A percentile compares a stretch with the other conserved stretches of the same genome.
phyloP scores from a whole-genome alignment of 30 jellyfish, hydroid and myxozoan species.

The Turritopsis dohrnii region DNA sequence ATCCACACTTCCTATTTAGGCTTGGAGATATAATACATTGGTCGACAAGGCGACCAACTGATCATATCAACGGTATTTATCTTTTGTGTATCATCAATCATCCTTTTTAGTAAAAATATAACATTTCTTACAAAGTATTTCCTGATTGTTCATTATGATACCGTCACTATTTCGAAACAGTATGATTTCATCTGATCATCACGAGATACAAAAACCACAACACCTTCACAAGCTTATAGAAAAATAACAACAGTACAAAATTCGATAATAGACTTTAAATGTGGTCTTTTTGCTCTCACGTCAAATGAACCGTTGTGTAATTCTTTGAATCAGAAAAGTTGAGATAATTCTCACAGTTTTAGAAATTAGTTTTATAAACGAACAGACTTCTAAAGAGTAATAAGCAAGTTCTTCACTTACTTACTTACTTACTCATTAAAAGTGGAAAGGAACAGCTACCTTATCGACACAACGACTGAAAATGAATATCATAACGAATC shows the following conservation, averaged over 20 bases:
- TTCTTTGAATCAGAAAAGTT: too few species aligned
- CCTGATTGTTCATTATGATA: neutral
- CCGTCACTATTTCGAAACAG: neutral
- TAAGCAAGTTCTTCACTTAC: too few species aligned
- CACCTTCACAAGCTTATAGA: neutral
- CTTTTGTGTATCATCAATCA: neutral
- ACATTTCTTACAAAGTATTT: neutral
- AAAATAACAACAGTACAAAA: neutral
- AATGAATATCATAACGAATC: too few species aligned
- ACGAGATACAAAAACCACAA: neutral
- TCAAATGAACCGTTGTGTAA: too few species aligned
- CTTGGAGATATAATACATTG: neutral
- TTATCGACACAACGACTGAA: too few species aligned
- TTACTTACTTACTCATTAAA: too few species aligned
- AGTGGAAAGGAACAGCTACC: too few species aligned
- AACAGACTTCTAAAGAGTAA: too few species aligned
- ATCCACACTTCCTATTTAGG: neutral
- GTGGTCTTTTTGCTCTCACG: too few species aligned
- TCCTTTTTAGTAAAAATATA: neutral
- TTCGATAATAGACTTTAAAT: too few species aligned
- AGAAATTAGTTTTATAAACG: too few species aligned
- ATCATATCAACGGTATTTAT: neutral
- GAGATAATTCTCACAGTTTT: too few species aligned
- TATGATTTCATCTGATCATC: neutral
- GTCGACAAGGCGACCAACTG: neutral